Percentiles rank a stretch among this genome's conserved stretches.
Evolutionary conservation across 2,113 vertebrate genomes (phyloP).

Genomic region (Syrmaticus mikado): DNA sequence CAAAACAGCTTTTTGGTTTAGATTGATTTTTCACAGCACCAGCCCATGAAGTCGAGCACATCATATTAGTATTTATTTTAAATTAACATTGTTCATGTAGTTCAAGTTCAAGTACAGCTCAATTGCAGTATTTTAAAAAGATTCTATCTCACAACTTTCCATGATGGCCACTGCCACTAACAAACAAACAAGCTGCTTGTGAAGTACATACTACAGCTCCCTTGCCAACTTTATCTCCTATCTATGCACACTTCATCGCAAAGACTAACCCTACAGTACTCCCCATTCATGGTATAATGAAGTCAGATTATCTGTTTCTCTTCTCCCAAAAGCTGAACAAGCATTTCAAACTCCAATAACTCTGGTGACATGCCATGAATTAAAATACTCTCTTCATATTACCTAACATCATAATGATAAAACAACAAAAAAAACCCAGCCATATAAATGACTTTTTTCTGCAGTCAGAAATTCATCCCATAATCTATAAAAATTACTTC

Average conservation of each 20-base stretch:
- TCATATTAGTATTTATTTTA: not conserved
- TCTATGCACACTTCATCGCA: not conserved
- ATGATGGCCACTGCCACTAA: not conserved
- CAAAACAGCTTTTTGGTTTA: not conserved
- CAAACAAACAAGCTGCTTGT: not conserved
- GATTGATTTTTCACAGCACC: not conserved
- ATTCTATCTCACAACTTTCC: not conserved
- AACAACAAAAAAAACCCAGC: not conserved
- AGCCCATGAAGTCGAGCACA: not conserved
- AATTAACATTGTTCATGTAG: not conserved
- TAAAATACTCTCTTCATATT: not conserved
- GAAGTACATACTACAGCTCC: not conserved
- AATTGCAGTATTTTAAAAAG: not conserved
- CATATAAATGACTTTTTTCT: not conserved
- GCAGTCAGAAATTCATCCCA: not conserved
- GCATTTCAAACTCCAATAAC: not conserved
- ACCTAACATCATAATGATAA: not conserved
- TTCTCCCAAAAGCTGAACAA: not conserved
- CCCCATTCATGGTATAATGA: not conserved
- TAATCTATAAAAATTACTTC: not conserved
- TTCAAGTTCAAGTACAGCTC: not conserved
- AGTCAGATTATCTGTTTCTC: not conserved
- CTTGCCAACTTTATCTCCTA: not conserved
- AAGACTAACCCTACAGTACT: not conserved
- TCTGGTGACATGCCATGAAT: not conserved